phyloP scores from a whole-genome alignment of 2,888 invertebrate species.

The Pemphredon lugubris region DNA sequence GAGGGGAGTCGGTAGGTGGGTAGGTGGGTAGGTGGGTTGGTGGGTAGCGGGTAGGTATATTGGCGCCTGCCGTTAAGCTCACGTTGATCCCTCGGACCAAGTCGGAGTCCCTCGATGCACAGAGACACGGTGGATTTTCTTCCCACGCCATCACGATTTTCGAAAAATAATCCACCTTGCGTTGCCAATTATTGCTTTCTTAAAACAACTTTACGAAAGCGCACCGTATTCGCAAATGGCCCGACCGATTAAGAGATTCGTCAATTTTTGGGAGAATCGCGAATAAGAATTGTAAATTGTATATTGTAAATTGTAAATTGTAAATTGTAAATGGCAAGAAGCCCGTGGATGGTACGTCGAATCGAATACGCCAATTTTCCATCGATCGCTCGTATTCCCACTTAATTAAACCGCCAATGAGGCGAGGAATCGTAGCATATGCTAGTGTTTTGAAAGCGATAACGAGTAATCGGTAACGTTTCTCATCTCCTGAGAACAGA shows the following conservation, averaged over 20 bases:
- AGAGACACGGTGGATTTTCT: constrained; percentile 43
- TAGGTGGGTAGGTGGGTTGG: constrained; percentile 66
- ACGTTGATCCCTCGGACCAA: constrained; percentile 72
- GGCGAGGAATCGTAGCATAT: constrained; percentile 56
- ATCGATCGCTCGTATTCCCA: too few relatives aligned
- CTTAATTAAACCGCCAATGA: constrained; percentile 28
- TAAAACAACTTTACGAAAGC: too few relatives aligned
- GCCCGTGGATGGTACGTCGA: too few relatives aligned
- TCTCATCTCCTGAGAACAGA: constrained; percentile 67
- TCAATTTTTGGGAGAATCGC: too few relatives aligned
- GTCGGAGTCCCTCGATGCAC: constrained; percentile 63
- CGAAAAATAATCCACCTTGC: too few relatives aligned
- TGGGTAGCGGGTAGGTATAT: constrained; percentile 71
- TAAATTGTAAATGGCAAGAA: too few relatives aligned
- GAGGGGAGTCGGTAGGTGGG: constrained; percentile 64
- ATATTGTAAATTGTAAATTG: too few relatives aligned
- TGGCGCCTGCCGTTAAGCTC: constrained; percentile 76
- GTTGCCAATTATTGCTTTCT: too few relatives aligned
- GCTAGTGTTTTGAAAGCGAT: constrained; percentile 61
- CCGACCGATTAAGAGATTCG: too few relatives aligned
- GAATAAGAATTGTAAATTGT: too few relatives aligned
- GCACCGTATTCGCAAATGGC: too few relatives aligned
- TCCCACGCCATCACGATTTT: constrained; percentile 34
- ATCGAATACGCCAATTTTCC: too few relatives aligned
- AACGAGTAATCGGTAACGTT: constrained; percentile 56